Conservation (phyloP, 2,797 vertebrate species). For the Oceanodroma leucorhoa region DNA sequence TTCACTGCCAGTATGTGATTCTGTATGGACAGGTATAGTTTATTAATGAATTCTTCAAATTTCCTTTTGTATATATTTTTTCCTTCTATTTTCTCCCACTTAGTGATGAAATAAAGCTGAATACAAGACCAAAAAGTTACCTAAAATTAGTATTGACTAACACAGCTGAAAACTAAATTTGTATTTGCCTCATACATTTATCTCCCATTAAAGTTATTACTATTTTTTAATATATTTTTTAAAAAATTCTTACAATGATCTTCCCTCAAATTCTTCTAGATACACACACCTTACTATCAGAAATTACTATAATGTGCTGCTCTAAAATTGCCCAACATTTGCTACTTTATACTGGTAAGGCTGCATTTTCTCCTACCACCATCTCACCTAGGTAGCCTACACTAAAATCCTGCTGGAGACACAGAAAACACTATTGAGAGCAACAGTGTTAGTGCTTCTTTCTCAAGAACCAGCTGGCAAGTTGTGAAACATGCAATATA, state of each 20-base stretch:
- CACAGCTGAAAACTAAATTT: background rate
- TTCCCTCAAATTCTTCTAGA: background rate
- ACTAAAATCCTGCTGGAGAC: background rate
- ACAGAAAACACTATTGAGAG: background rate
- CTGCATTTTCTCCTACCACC: background rate
- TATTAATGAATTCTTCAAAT: background rate
- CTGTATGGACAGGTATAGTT: background rate
- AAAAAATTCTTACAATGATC: rapidly evolving
- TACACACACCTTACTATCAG: background rate
- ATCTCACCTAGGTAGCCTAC: background rate
- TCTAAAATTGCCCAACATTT: background rate
- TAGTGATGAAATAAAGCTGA: background rate
- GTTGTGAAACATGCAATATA: background rate
- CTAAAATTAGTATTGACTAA: background rate
- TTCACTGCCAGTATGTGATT: background rate
- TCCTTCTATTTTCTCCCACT: background rate
- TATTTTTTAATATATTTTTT: rapidly evolving
- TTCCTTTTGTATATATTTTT: background rate
- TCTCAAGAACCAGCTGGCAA: background rate
- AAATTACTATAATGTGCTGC: background rate
- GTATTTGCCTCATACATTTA: background rate
- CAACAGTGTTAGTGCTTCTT: background rate
- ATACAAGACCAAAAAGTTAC: background rate
- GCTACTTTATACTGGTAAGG: background rate
- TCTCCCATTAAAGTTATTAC: background rate